Conservation (phyloP, 1,140 invertebrate species). For the Drosophila rhopaloa region DNA sequence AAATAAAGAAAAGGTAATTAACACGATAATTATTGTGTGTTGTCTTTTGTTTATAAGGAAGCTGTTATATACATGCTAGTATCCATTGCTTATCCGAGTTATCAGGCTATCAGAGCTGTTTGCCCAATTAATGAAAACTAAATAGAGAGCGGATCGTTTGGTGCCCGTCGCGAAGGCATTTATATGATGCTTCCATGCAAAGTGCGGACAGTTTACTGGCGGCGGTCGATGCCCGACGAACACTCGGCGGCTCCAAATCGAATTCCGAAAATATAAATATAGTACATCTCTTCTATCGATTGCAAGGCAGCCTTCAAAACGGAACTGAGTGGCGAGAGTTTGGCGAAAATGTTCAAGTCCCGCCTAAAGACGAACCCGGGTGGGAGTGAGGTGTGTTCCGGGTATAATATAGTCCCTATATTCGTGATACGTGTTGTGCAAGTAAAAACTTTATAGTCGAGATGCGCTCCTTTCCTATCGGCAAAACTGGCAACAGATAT, state of each 20-base stretch:
- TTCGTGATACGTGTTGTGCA: background rate
- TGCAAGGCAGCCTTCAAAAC: conserved; percentile 62
- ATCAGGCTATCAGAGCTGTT: conserved; percentile 58
- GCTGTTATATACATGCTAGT: conserved; percentile 37
- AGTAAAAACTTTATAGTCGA: conserved; percentile 14
- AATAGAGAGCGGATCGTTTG: conserved; percentile 46
- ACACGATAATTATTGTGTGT: conserved; percentile 16
- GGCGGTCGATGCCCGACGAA: conserved; percentile 37
- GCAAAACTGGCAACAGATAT: conserved; percentile 15
- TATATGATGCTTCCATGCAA: conserved; percentile 55
- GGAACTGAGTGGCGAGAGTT: conserved; percentile 76
- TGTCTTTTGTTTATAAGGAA: conserved; percentile 48
- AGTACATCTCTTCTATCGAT: conserved; percentile 14
- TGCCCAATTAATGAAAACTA: conserved; percentile 78
- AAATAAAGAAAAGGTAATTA: conserved; percentile 54
- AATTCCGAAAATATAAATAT: conserved; percentile 5
- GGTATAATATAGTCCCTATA: background rate
- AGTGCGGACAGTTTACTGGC: conserved; percentile 53
- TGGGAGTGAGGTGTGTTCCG: conserved; percentile 64
- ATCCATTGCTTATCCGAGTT: conserved; percentile 68
- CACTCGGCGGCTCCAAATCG: conserved; percentile 24
- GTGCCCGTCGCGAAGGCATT: conserved; percentile 14
- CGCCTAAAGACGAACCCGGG: conserved; percentile 75
- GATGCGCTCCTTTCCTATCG: conserved; percentile 43
- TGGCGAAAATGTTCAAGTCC: conserved; percentile 79